phyloP scores from a whole-genome alignment of 1,140 invertebrate species.

The Apis florea region DNA sequence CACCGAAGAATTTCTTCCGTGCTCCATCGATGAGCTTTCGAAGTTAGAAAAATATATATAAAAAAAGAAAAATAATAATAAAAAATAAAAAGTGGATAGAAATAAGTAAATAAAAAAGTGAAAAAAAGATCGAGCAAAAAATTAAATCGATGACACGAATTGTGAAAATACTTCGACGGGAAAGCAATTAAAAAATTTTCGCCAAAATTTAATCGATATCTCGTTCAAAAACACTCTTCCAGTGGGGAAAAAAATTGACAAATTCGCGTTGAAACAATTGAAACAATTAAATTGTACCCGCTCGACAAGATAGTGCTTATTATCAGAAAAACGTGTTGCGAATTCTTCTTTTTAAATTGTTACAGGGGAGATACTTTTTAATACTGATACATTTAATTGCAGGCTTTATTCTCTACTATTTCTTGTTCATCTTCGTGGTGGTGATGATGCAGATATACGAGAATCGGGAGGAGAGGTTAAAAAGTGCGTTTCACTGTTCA shows the following conservation, averaged over 20 bases:
- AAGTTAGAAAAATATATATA: neutral
- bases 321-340: too few relatives aligned
- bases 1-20: conserved; percentile 57
- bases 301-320: too few relatives aligned
- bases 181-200: too few relatives aligned
- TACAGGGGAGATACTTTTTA: conserved; percentile 20
- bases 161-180: too few relatives aligned
- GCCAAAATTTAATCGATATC: too few relatives aligned
- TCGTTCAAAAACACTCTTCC: too few relatives aligned
- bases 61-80: neutral
- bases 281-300: too few relatives aligned
- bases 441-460: conserved; percentile 79
- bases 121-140: neutral
- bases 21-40: conserved; percentile 22
- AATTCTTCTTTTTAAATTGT: too few relatives aligned
- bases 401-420: conserved; percentile 82
- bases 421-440: conserved; percentile 83
- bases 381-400: conserved; percentile 62
- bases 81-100: conserved; percentile 7
- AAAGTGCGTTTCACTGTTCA: conserved; percentile 58
- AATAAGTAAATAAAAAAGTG: neutral
- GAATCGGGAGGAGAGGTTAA: conserved; percentile 65
- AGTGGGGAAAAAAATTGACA: too few relatives aligned
- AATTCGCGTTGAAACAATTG: too few relatives aligned
- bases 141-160: neutral